A percentile compares a stretch with the other conserved stretches of the same genome.
phyloP scores from a whole-genome alignment of 2,797 vertebrate genomes.

The Sarcophilus harrisii region DNA sequence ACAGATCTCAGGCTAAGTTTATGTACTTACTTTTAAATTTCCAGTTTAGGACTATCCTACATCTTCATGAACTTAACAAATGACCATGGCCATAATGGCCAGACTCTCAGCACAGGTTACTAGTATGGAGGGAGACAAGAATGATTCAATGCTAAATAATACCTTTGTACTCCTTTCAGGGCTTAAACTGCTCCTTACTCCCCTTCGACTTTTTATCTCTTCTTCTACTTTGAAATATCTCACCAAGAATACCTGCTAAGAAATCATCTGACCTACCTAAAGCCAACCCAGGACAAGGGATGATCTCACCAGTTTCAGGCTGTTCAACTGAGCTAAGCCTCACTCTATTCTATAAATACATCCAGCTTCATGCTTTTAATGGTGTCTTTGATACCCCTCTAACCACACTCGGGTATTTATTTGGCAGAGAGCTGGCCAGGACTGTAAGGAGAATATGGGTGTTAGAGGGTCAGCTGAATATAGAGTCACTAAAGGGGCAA shows the following conservation, averaged over 20 bases:
- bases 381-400: conserved; percentile 26
- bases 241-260: neutral
- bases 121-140: neutral
- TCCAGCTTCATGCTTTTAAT: neutral
- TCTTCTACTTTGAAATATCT: neutral
- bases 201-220: fast-evolving
- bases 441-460: neutral
- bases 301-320: conserved; percentile 52
- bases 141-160: neutral
- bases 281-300: conserved; percentile 13
- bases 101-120: neutral
- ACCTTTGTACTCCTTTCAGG: neutral
- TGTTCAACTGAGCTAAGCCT: neutral
- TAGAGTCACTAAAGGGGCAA: neutral
- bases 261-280: conserved; percentile 29
- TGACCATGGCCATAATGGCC: neutral
- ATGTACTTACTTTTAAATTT: neutral
- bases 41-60: neutral
- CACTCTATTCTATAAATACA: neutral
- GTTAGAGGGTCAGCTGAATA: fast-evolving
- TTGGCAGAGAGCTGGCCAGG: conserved; percentile 17
- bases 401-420: neutral
- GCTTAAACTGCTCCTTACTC: neutral
- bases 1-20: neutral
- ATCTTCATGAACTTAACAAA: neutral